phyloP scores from a whole-genome alignment of 2,888 invertebrate species.

The Chrysolina americana region DNA sequence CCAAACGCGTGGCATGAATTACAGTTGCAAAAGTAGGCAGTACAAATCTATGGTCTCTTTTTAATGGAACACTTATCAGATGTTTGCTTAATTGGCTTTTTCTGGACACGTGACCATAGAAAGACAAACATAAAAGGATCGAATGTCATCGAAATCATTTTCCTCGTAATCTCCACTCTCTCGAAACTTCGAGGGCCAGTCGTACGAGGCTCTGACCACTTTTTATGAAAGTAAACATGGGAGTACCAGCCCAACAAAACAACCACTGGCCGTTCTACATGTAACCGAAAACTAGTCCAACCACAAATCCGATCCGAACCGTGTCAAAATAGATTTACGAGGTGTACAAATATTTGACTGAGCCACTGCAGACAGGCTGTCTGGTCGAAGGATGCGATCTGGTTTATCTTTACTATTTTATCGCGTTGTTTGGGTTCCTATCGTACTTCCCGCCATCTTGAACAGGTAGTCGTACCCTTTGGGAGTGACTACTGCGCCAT shows the following conservation, averaged over 20 bases:
- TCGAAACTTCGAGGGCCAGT: too few species aligned
- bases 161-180: too few species aligned
- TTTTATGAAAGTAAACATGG: neutral
- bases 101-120: too few species aligned
- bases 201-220: neutral
- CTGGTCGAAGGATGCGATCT: constrained; percentile 26
- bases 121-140: too few species aligned
- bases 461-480: constrained; percentile 17
- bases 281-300: constrained; percentile 24
- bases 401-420: constrained; percentile 27
- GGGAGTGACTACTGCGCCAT: neutral
- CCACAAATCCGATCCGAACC: constrained; percentile 11
- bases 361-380: constrained; percentile 44
- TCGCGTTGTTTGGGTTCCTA: constrained; percentile 27
- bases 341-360: constrained; percentile 16
- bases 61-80: too few species aligned
- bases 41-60: too few species aligned
- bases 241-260: neutral
- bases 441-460: constrained; percentile 18
- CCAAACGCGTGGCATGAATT: too few species aligned
- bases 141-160: too few species aligned
- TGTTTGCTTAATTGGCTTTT: too few species aligned
- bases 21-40: too few species aligned
- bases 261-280: constrained; percentile 1
- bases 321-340: constrained; percentile 24